A percentile compares a stretch with the other conserved stretches of the same genome.
Evolutionary conservation across 2,797 vertebrate genomes (phyloP).

Genomic region (Pyrrhura leucotis): DNA sequence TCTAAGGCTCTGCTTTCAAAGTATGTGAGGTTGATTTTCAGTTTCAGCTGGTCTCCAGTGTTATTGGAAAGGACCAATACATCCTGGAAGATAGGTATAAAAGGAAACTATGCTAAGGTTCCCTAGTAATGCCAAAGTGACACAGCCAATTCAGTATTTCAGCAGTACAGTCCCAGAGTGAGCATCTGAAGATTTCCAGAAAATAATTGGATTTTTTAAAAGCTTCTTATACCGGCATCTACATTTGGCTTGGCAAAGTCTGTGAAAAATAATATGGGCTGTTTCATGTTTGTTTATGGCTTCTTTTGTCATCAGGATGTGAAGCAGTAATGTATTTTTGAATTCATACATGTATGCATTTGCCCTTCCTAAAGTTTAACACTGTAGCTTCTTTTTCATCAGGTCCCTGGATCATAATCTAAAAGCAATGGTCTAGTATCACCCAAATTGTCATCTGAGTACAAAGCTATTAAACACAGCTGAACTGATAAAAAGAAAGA

Average conservation of each 20-base stretch:
- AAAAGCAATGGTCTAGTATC: not conserved
- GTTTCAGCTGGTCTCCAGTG: not conserved
- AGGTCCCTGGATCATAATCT: not conserved
- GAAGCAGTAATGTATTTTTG: not conserved
- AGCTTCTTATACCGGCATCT: not conserved
- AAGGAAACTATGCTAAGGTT: not conserved
- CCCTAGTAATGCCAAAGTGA: not conserved
- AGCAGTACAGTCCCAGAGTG: not conserved
- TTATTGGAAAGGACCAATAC: not conserved
- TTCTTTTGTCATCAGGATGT: not conserved
- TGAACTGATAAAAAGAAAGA: not conserved
- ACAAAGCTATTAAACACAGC: slow-evolving; percentile 35
- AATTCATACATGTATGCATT: not conserved
- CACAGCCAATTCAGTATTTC: slow-evolving; percentile 1
- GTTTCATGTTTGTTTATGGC: not conserved
- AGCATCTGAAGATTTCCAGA: slow-evolving; percentile 14
- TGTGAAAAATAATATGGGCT: not conserved
- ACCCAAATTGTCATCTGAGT: not conserved
- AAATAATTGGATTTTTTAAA: not conserved
- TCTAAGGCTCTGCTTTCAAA: not conserved
- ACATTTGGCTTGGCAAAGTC: not conserved
- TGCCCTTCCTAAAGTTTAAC: not conserved
- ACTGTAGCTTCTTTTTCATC: not conserved
- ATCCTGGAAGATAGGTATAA: not conserved
- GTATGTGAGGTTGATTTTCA: not conserved